phyloP scores from a whole-genome alignment of 2,113 vertebrate genomes.

The Taurulus bubalis region DNA sequence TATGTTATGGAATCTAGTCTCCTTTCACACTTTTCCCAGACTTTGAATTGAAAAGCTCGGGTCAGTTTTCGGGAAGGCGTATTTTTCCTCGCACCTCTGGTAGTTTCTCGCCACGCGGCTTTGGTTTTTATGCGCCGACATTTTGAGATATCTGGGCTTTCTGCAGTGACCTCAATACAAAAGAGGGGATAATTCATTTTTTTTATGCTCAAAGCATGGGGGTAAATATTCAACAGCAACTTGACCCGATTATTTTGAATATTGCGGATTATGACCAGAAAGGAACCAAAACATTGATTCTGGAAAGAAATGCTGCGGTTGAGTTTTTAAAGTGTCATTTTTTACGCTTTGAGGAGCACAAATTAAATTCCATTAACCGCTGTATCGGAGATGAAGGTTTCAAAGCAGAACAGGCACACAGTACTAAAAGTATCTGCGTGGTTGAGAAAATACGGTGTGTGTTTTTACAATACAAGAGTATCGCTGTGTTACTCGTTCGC shows the following conservation, averaged over 20 bases:
- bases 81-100: not conserved
- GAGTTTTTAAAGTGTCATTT: not conserved
- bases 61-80: constrained; percentile 1
- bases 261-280: not conserved
- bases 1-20: constrained; percentile 31
- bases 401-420: not conserved
- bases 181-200: not conserved
- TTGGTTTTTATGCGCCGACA: not conserved
- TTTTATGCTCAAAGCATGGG: not conserved
- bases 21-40: not conserved
- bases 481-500: not conserved
- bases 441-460: not conserved
- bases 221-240: not conserved
- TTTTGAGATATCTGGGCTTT: constrained; percentile 1
- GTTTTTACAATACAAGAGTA: constrained; percentile 6
- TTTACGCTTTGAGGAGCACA: not conserved
- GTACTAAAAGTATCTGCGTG: not conserved
- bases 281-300: constrained; percentile 2
- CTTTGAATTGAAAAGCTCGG: constrained; percentile 16
- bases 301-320: not conserved
- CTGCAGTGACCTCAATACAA: not conserved
- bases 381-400: not conserved
- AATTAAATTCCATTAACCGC: not conserved
- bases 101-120: not conserved
- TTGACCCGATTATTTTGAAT: not conserved